Percentiles rank a stretch among this genome's conserved stretches.
phyloP scores from a whole-genome alignment of 2,797 vertebrate species.

The Pseudopleuronectes americanus region DNA sequence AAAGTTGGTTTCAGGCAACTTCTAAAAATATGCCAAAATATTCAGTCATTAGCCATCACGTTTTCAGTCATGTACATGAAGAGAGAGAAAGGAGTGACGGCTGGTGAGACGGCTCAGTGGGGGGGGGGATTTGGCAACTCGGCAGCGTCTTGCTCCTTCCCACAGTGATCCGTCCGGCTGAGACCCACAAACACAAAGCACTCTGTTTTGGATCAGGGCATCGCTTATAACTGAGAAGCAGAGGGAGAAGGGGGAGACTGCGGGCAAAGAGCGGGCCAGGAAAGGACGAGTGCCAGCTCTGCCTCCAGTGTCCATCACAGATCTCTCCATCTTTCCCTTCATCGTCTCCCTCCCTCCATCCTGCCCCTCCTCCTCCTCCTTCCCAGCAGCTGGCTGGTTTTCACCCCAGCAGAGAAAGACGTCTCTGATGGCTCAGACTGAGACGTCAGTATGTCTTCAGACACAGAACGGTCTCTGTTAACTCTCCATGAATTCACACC shows the following conservation, averaged over 20 bases:
- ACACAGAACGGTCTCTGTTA: constrained; percentile 54
- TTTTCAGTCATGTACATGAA: constrained; percentile 31
- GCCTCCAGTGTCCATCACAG: constrained; percentile 64
- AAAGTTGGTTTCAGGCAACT: constrained; percentile 19
- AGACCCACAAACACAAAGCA: constrained; percentile 62
- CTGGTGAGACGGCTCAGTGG: constrained; percentile 53
- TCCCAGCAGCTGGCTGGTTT: constrained; percentile 69
- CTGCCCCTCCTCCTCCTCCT: constrained; percentile 27
- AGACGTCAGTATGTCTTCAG: constrained; percentile 58
- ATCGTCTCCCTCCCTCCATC: constrained; percentile 60
- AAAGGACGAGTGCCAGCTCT: constrained; percentile 71
- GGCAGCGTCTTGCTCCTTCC: constrained; percentile 53
- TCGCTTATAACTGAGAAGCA: constrained; percentile 51
- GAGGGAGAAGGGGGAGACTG: constrained; percentile 9
- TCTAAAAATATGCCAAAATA: constrained; percentile 46
- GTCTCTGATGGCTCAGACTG: constrained; percentile 67
- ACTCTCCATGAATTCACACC: constrained; percentile 51
- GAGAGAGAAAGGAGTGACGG: constrained; percentile 53
- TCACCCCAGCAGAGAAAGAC: constrained; percentile 62
- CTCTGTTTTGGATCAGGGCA: constrained; percentile 67
- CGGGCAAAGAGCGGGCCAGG: constrained; percentile 61
- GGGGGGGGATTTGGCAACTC: constrained; percentile 49
- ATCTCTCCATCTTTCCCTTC: constrained; percentile 62
- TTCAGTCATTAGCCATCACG: constrained; percentile 49
- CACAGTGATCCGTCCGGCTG: constrained; percentile 55